Percentiles rank a stretch among this genome's conserved stretches.
These are phyloP conservation scores for Boulengeromyrus knoepffleri DNA, from an alignment of 2,113 vertebrate genomes.

Conservation along the genomic window DNA sequence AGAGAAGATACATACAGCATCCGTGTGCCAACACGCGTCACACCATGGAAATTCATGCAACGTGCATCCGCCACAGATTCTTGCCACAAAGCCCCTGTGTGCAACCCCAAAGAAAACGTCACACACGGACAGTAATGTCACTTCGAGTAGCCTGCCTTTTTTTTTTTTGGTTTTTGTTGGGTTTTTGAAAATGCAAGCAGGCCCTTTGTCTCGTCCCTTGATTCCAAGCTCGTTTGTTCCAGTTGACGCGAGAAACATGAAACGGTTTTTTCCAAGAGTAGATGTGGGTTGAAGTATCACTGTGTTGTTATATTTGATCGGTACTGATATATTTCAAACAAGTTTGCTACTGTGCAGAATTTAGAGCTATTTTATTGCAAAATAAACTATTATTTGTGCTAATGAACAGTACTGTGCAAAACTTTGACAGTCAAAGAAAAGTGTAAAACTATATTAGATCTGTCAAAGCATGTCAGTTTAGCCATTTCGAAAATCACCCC, in stretches of 20 bases:
- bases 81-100: slow-evolving; percentile 71
- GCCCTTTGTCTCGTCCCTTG: neutral
- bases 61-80: slow-evolving; percentile 70
- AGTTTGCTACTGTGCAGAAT: neutral
- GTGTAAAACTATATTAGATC: neutral
- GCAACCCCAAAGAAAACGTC: slow-evolving; percentile 55
- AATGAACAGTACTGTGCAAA: neutral
- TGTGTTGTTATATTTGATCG: neutral
- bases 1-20: slow-evolving; percentile 88
- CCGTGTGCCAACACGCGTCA: slow-evolving; percentile 73
- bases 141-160: slow-evolving; percentile 11
- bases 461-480: neutral
- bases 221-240: neutral
- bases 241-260: neutral
- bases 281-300: too few relatives aligned
- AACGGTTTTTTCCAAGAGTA: neutral
- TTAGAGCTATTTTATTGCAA: neutral
- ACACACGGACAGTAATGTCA: slow-evolving; percentile 65
- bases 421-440: neutral
- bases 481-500: neutral
- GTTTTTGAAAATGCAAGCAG: neutral
- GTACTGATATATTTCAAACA: neutral
- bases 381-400: neutral
- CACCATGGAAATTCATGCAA: slow-evolving; percentile 75
- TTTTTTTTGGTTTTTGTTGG: neutral